Conservation (phyloP, 2,113 vertebrate genomes). For the Chloebia gouldiae region DNA sequence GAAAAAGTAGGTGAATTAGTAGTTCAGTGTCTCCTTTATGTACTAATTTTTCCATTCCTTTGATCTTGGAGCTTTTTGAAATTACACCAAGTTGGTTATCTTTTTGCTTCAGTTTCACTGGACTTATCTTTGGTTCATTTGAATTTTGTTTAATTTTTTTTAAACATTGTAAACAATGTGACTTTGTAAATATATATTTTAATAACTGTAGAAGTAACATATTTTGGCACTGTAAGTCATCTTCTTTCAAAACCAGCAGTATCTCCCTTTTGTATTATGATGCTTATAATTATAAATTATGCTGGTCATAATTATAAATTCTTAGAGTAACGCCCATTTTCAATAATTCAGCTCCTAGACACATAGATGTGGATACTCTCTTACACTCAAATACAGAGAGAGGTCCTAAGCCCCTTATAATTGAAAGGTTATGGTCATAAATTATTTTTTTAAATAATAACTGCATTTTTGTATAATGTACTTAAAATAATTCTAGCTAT, state of each 20-base stretch:
- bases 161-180: background rate
- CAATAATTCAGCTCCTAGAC: background rate
- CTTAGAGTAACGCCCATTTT: background rate
- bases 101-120: background rate
- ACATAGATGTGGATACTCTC: background rate
- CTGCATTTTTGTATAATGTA: background rate
- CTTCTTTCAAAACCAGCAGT: background rate
- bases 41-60: slow-evolving; percentile 6
- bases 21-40: background rate
- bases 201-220: background rate
- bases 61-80: background rate
- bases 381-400: background rate
- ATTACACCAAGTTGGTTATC: background rate
- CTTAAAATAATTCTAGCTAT: background rate
- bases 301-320: background rate
- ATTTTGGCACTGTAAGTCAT: background rate
- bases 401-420: background rate
- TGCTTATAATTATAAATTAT: background rate
- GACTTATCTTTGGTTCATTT: background rate
- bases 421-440: background rate
- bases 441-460: background rate
- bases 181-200: background rate
- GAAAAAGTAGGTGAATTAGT: background rate
- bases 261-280: background rate
- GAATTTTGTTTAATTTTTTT: background rate